phyloP scores from a whole-genome alignment of 2,113 vertebrate genomes.

The Entomyzon cyanotis region DNA sequence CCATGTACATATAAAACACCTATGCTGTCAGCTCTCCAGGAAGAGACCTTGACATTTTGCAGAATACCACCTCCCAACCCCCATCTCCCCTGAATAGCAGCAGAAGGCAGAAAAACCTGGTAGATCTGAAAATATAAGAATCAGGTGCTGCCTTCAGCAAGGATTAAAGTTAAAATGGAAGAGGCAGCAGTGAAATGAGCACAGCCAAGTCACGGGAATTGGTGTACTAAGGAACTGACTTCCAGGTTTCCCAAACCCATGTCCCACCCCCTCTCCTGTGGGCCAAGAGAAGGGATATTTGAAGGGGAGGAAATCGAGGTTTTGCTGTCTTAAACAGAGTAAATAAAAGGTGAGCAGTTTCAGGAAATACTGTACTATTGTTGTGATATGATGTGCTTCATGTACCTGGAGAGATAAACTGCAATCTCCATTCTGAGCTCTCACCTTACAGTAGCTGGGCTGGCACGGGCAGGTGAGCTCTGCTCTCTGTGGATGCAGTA shows the following conservation, averaged over 20 bases:
- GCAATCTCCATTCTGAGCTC: not conserved
- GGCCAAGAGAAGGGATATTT: not conserved
- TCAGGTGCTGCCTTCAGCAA: not conserved
- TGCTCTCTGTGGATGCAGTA: not conserved
- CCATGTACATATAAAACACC: constrained; percentile 31
- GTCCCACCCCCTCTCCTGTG: not conserved
- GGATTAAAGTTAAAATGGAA: not conserved
- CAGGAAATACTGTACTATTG: not conserved
- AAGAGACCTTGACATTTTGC: constrained; percentile 50
- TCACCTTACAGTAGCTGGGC: fast-evolving
- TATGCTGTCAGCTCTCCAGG: constrained; percentile 35
- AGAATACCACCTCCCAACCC: not conserved
- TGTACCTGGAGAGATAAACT: not conserved
- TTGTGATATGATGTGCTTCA: not conserved
- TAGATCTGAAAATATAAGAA: not conserved
- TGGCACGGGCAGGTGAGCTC: not conserved
- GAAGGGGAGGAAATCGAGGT: not conserved
- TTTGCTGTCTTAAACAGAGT: not conserved
- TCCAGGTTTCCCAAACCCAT: not conserved
- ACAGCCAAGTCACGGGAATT: not conserved
- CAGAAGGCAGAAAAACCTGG: not conserved
- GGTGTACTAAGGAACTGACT: not conserved
- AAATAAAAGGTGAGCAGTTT: not conserved
- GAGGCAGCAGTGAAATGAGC: not conserved
- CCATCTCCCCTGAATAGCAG: not conserved